phyloP scores from a whole-genome alignment of 1,140 invertebrate genomes.

The Eueides isabella region DNA sequence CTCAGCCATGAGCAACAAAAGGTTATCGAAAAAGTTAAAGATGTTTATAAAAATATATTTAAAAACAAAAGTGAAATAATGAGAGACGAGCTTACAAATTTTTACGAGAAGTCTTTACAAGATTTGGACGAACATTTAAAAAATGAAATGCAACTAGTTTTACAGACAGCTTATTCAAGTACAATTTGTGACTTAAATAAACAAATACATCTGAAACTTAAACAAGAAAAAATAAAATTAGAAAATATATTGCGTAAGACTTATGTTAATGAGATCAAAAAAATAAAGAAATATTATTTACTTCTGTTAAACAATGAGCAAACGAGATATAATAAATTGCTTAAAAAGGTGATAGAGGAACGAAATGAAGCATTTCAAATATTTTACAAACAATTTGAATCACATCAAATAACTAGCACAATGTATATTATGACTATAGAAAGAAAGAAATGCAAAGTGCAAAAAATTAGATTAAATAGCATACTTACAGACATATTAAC shows the following conservation, averaged over 20 bases:
- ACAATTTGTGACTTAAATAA: slow-evolving; percentile 59
- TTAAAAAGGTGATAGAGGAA: slow-evolving; percentile 53
- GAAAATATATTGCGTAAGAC: slow-evolving; percentile 55
- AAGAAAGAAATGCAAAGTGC: slow-evolving; percentile 72
- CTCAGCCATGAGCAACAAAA: slow-evolving; percentile 55
- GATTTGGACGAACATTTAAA: slow-evolving; percentile 66
- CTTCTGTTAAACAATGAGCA: slow-evolving; percentile 61
- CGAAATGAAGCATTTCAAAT: slow-evolving; percentile 65
- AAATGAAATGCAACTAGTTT: slow-evolving; percentile 53
- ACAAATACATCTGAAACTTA: slow-evolving; percentile 61
- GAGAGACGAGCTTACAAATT: slow-evolving; percentile 56
- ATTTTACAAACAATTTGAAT: slow-evolving; percentile 64
- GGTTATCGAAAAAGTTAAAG: slow-evolving; percentile 53
- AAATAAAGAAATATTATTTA: slow-evolving; percentile 68
- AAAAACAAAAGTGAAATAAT: slow-evolving; percentile 62
- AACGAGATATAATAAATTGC: slow-evolving; percentile 50
- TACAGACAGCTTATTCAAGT: slow-evolving; percentile 52
- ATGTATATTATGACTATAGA: slow-evolving; percentile 74
- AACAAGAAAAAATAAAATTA: slow-evolving; percentile 54
- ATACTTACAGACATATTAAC: slow-evolving; percentile 52
- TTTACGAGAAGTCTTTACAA: slow-evolving; percentile 61
- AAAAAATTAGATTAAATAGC: slow-evolving; percentile 62
- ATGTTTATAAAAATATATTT: slow-evolving; percentile 59
- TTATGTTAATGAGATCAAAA: slow-evolving; percentile 56
- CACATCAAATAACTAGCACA: slow-evolving; percentile 61